Conservation (phyloP, 2,113 vertebrate genomes). For the Helogale parvula region DNA sequence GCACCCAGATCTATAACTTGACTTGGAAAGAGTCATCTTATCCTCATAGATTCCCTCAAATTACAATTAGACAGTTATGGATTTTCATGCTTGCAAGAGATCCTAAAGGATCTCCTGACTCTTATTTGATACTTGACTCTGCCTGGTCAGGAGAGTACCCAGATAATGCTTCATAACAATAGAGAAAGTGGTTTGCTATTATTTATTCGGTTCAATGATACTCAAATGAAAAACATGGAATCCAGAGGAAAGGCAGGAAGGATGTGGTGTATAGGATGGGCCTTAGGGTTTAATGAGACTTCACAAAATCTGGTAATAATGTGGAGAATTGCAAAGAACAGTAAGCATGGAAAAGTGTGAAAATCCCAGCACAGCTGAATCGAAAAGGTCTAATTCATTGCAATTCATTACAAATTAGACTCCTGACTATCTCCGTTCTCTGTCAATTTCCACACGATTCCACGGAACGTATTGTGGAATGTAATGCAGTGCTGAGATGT, state of each 20-base stretch:
- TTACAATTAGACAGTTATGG: not conserved
- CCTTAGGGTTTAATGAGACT: not conserved
- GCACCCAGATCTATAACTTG: slow-evolving; percentile 46
- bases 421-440: not conserved
- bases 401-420: not conserved
- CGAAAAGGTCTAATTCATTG: not conserved
- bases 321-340: not conserved
- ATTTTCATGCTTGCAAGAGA: not conserved
- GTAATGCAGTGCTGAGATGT: not conserved
- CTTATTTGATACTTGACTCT: not conserved
- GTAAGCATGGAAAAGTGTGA: not conserved
- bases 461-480: not conserved
- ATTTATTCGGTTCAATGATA: not conserved
- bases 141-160: fast-evolving
- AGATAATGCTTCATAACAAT: not conserved
- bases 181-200: not conserved
- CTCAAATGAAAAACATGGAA: not conserved
- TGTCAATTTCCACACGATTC: not conserved
- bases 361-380: not conserved
- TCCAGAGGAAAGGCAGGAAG: not conserved
- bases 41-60: not conserved
- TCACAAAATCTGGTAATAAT: not conserved
- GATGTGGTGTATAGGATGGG: not conserved
- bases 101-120: not conserved
- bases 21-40: slow-evolving; percentile 1